These are phyloP conservation scores for Formicarius rufipectus DNA, from an alignment of 2,113 vertebrate genomes.

Conservation along the genomic window DNA sequence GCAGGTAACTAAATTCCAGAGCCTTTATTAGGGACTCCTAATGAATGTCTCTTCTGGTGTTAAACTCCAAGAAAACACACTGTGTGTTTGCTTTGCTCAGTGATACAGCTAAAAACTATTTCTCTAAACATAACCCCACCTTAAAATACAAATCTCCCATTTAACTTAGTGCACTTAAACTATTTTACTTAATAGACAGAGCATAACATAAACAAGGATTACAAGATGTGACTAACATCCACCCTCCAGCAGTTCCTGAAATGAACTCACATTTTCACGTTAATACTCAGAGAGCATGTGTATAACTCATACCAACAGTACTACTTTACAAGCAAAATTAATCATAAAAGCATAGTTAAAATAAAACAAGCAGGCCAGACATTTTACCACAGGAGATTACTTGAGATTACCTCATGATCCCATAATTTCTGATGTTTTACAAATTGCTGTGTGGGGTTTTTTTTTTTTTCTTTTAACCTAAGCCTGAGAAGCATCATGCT, in stretches of 20 bases:
- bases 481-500: not conserved
- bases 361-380: not conserved
- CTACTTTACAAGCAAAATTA: not conserved
- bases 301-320: not conserved
- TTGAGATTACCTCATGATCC: not conserved
- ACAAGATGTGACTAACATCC: not conserved
- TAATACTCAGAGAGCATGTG: not conserved
- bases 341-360: not conserved
- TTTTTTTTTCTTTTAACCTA: not conserved
- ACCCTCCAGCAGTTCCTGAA: constrained; percentile 12
- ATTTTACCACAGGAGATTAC: not conserved
- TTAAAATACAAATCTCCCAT: not conserved
- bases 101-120: not conserved
- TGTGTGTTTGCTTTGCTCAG: not conserved
- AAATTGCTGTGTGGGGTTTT: not conserved
- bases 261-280: not conserved
- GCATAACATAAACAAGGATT: constrained; percentile 19
- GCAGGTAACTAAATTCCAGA: not conserved
- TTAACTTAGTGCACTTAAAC: not conserved
- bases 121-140: not conserved
- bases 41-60: not conserved
- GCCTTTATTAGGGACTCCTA: not conserved
- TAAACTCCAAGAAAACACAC: not conserved
- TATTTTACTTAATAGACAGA: constrained; percentile 1
- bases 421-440: not conserved